phyloP scores from a whole-genome alignment of 2,113 vertebrate genomes.

The Tauraco erythrolophus region DNA sequence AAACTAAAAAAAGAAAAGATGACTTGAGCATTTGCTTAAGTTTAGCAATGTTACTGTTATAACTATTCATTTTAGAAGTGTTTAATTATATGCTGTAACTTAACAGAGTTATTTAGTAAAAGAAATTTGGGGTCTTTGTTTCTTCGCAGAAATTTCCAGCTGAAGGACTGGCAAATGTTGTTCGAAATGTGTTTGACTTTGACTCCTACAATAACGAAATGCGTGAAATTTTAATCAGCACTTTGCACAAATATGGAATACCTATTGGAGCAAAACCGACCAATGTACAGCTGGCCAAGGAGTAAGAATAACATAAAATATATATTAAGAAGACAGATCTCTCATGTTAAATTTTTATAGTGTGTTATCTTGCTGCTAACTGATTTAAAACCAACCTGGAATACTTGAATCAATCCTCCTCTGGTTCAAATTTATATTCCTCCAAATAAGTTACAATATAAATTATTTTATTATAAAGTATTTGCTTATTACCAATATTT shows the following conservation, averaged over 20 bases:
- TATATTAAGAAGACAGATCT: slow-evolving; percentile 35
- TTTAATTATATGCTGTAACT: neutral
- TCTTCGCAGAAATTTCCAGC: slow-evolving; percentile 89
- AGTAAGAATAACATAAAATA: slow-evolving; percentile 86
- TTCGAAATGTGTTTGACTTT: slow-evolving; percentile 97
- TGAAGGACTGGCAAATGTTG: slow-evolving; percentile 92
- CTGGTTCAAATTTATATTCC: neutral
- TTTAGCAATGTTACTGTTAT: neutral
- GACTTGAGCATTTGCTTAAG: neutral
- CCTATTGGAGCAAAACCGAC: slow-evolving; percentile 92
- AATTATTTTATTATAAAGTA: slow-evolving; percentile 23
- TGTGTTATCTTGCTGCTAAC: slow-evolving; percentile 12
- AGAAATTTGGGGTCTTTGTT: neutral
- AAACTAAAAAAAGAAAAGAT: neutral
- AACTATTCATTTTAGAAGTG: neutral
- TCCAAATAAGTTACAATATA: slow-evolving; percentile 1
- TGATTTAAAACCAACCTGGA: slow-evolving; percentile 22
- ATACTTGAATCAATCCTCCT: slow-evolving; percentile 17
- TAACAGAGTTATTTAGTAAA: neutral
- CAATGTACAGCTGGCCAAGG: slow-evolving; percentile 92
- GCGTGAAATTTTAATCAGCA: slow-evolving; percentile 87
- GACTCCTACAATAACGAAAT: slow-evolving; percentile 95
- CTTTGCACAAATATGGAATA: slow-evolving; percentile 94
- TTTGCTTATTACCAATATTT: slow-evolving; percentile 57
- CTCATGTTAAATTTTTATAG: neutral